Conservation (phyloP, 2,113 vertebrate genomes). For the Heterocephalus glaber region DNA sequence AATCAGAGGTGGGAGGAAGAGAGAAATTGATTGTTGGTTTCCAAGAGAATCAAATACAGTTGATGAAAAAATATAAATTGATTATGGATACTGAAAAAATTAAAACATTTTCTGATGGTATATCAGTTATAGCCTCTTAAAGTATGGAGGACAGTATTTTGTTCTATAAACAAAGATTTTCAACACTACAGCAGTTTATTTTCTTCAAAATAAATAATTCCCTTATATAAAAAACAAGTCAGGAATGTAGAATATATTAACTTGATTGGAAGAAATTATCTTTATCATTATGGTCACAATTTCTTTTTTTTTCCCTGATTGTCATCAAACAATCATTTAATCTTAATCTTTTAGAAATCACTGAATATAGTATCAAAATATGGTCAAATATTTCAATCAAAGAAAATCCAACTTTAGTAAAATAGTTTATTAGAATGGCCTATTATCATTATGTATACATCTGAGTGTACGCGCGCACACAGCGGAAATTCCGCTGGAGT, state of each 20-base stretch:
- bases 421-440: not conserved
- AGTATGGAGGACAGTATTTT: not conserved
- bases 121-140: not conserved
- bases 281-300: constrained; percentile 17
- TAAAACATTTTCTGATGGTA: not conserved
- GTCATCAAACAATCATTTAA: not conserved
- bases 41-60: not conserved
- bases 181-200: not conserved
- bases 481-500: constrained; percentile 35
- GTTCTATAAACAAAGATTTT: not conserved
- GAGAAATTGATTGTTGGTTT: not conserved
- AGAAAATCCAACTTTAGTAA: not conserved
- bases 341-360: not conserved
- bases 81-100: constrained; percentile 30
- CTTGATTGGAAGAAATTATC: constrained; percentile 9
- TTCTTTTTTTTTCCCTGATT: constrained; percentile 19
- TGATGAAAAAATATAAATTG: not conserved
- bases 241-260: not conserved
- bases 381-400: not conserved
- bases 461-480: not conserved
- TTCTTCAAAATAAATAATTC: constrained; percentile 13
- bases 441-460: not conserved
- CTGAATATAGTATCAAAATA: not conserved
- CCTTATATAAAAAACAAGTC: constrained; percentile 6
- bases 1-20: not conserved